Conservation (phyloP, 2,797 vertebrate species). For the Phrynocephalus guinanensis region DNA sequence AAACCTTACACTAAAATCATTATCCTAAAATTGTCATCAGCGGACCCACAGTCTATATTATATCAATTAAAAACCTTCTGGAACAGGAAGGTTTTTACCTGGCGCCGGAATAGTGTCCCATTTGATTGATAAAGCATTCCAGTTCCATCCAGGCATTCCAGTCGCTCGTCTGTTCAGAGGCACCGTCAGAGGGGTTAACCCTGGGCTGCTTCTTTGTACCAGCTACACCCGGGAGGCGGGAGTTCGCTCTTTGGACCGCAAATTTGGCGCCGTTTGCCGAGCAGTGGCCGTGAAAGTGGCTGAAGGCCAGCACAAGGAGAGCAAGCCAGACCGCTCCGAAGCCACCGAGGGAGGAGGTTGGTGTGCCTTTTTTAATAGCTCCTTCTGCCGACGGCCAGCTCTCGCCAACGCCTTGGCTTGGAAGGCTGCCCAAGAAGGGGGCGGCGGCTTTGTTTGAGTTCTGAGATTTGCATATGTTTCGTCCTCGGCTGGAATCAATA, state of each 20-base stretch:
- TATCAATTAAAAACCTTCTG: too few relatives aligned
- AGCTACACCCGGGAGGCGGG: constrained; percentile 96
- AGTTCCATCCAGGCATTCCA: neutral
- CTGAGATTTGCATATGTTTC: constrained; percentile 22
- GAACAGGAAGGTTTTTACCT: too few relatives aligned
- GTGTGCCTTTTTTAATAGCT: constrained; percentile 43
- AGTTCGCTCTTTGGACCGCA: constrained; percentile 94
- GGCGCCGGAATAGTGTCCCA: too few relatives aligned
- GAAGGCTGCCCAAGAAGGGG: neutral
- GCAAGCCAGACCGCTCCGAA: constrained; percentile 75
- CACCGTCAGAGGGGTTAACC: neutral
- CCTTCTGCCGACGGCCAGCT: neutral
- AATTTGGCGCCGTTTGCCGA: constrained; percentile 92
- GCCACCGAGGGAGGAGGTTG: constrained; percentile 76
- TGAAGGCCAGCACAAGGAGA: constrained; percentile 85
- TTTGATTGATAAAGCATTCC: neutral
- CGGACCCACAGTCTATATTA: too few relatives aligned
- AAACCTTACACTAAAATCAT: too few relatives aligned
- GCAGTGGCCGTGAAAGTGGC: constrained; percentile 96
- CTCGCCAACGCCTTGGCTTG: neutral
- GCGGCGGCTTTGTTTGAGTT: neutral
- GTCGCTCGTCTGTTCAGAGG: neutral
- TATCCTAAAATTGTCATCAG: too few relatives aligned
- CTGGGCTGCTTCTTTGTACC: neutral
- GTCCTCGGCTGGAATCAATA: constrained; percentile 4